A percentile compares a stretch with the other conserved stretches of the same genome.
phyloP scores from a whole-genome alignment of 2,113 vertebrate genomes.

The Engraulis encrasicolus region DNA sequence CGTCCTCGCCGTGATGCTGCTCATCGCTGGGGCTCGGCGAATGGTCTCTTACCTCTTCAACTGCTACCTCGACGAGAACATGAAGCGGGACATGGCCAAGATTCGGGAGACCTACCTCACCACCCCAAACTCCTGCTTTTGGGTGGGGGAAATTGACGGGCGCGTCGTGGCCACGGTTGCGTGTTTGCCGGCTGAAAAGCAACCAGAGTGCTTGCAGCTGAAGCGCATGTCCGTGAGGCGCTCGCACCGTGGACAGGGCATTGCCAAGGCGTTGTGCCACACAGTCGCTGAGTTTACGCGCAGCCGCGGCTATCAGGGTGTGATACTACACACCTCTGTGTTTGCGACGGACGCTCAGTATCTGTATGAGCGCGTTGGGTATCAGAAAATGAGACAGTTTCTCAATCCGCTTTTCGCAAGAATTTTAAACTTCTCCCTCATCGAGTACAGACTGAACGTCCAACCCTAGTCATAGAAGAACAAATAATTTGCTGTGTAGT shows the following conservation, averaged over 20 bases:
- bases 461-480: constrained; percentile 24
- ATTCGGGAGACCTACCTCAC: constrained; percentile 64
- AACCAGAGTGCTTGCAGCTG: constrained; percentile 62
- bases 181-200: constrained; percentile 53
- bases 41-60: constrained; percentile 58
- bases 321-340: constrained; percentile 71
- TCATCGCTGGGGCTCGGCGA: constrained; percentile 70
- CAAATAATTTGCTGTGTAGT: no score
- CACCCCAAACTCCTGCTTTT: constrained; percentile 70
- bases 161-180: constrained; percentile 70
- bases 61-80: constrained; percentile 64
- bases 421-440: constrained; percentile 69
- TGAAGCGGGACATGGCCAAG: constrained; percentile 64
- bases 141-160: constrained; percentile 76
- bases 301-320: constrained; percentile 60
- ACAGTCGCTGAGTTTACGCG: constrained; percentile 68
- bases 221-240: constrained; percentile 72
- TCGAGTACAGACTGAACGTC: constrained; percentile 73
- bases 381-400: constrained; percentile 61
- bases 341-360: constrained; percentile 76
- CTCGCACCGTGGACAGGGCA: constrained; percentile 70
- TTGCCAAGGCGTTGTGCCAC: constrained; percentile 73
- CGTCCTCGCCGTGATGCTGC: constrained; percentile 67
- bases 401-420: constrained; percentile 48
- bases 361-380: constrained; percentile 75